Evolutionary conservation across 1,140 invertebrate species (phyloP), one percentile per base, ranked within the genome.

Genomic region (Drosophila seguyi): DNA sequence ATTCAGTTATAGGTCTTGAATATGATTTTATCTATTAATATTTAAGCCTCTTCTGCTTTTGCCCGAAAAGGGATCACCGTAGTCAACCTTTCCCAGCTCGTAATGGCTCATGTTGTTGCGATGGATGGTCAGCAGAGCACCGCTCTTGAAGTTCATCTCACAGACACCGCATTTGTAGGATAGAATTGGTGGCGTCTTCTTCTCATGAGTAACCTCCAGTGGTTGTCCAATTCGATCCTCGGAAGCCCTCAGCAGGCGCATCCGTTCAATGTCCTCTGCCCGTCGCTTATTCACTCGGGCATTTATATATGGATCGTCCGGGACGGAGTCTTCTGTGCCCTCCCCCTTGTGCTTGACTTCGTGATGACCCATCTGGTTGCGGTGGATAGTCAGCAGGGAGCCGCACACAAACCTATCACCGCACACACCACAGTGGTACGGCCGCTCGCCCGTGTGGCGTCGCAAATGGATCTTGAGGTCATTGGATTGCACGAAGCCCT

Each of bases 401-500:
- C 91, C 85, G 47, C 83, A 82, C 16, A 92, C 84, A 29, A 92
- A 92, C 11, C 71, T 63, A 22, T 91, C 79, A 0, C 61, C 63
- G 38, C 91, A 92, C 4, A 91, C 66, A 6, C 69, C 72, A 14
- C 92, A 93, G 13, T 67, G 92, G 62, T 94, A 95, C 0, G 94
- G 94, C 22, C 94, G 93, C 68, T 95, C 94, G 0, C 94, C 81
- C 6, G 94, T 94, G 67, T 95, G 94, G 0, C 94, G 79, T 0
- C 94, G 90, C 18, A 94, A 87, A 71, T 94, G 94, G 18, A 94
- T 86, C 29, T 93, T 94, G 13, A 95, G 91, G 50, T 94, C 94
- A 77, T 94, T 94, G 53, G 94, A 94, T 75, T 95, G 94, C 0
- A 94, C 93, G 82, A 95, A 95, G 3, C 93, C 93, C 72, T 94